A percentile compares a stretch with the other conserved stretches of the same genome.
Conservation (phyloP, 2,888 invertebrate species). For the Enoplolaimus lenunculus region DNA sequence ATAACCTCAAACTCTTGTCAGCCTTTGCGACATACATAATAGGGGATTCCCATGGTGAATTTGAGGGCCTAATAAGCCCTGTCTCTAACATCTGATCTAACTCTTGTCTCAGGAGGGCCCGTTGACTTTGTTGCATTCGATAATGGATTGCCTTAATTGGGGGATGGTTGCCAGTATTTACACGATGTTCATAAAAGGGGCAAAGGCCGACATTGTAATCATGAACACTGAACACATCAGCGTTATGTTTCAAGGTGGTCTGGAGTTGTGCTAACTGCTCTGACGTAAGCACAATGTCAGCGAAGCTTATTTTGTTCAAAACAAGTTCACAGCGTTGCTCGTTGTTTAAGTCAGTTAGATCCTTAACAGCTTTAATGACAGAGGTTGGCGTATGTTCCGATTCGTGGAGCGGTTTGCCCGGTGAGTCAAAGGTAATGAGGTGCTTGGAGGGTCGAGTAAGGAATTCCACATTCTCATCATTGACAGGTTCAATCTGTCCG, state of each 20-base stretch:
- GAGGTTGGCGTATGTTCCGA: too few species aligned
- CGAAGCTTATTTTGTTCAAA: too few species aligned
- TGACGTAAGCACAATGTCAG: background rate
- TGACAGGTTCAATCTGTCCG: background rate
- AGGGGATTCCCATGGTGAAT: background rate
- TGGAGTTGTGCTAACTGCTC: background rate
- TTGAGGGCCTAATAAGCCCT: background rate
- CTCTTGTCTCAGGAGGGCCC: background rate
- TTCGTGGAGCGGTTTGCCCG: too few species aligned
- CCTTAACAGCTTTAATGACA: too few species aligned
- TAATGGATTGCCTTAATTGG: background rate
- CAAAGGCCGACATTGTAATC: conserved; percentile 4
- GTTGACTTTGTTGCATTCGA: background rate
- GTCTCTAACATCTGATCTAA: background rate
- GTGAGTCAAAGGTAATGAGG: too few species aligned
- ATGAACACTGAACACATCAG: background rate
- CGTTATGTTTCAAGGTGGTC: background rate
- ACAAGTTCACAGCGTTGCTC: too few species aligned
- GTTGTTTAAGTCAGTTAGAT: too few species aligned
- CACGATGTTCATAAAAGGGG: background rate
- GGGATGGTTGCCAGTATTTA: background rate
- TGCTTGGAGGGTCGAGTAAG: too few species aligned
- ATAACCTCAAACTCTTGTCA: background rate
- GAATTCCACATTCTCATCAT: too few species aligned
- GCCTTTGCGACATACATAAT: background rate